Evolutionary conservation across 2,113 vertebrate genomes (phyloP), one percentile per base, ranked within the genome.

Genomic region (Acinonyx jubatus): DNA sequence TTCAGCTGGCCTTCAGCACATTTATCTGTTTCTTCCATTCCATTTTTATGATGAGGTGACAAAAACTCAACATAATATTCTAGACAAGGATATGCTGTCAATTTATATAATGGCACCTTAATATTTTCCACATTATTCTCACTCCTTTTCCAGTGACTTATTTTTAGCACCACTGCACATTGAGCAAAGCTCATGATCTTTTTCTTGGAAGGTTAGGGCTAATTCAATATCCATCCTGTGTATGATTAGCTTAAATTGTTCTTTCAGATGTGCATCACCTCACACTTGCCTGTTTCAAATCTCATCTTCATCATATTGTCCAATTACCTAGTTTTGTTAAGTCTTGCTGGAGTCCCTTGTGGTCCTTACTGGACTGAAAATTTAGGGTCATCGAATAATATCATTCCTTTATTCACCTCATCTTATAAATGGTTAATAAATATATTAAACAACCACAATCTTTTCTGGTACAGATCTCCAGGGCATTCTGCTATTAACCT

Each of bases 211-310:
- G 98, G 98, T 98, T 97, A 96, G 71, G 89, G 95, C 97, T 98
- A 98, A 98, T 98, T 98, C 98, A 97, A 91, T 97, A 89, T 69
- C 98, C 97, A 98, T 98, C 98, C 96, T 93, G 91, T 89, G 96
- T 95, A 55, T 98, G 97, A 98, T 98, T 98, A 97, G 89, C 96
- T 97, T 97, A 98, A 98, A 98, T 98, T 98, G 98, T 98, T 97
- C 98, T 96, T 92, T 98, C 95, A 95, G 95, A 89, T 96, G 95
- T 94, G 85, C 96, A 96, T 87, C 97, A 96, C 97, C 94, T 98
- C 95, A 97, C 95, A 97, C 97, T 98, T 98, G 90, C 85, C 98
- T 97, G 93, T 89, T 97, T 97, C 97, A 93, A 38, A 98, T 98
- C 97, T 98, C 95, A 50, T 55, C 96, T 98, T 95, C 96, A 94